Base-by-base conservation (phyloP, 2,888 invertebrate genomes). In the Himalopsyche japonica region DNA sequence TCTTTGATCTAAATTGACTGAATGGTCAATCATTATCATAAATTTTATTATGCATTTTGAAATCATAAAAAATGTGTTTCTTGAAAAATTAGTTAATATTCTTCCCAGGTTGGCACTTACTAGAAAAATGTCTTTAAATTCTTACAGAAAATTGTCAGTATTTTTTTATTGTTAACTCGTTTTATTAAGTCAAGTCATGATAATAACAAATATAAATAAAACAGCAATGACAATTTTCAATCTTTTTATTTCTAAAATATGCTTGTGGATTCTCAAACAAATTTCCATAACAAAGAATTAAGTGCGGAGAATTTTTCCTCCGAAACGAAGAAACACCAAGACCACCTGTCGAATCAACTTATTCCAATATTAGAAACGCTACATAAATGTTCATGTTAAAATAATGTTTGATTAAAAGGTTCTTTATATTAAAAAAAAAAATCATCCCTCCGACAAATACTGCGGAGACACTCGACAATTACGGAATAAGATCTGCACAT, bases 181-280 rank as follows among this genome's bases (percentile, higher is more conserved):
- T n/a, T n/a, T n/a, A n/a, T n/a, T n/a, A n/a, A n/a, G n/a, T n/a
- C n/a, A n/a, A n/a, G n/a, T n/a, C n/a, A n/a, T n/a, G n/a, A n/a
- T n/a, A n/a, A 12, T 4, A 37, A 37, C 37, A 37, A 30, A 20
- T 18, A 34, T 78, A 83, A 80, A 76, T 76, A 49, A 83, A 83
- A 82, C 57, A n/a, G 10, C 27, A 24, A 76, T 47, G 24, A 80
- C 83, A 57, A 80, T 84, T 84, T 84, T 84, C 81, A 84, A 84
- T 82, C 80, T 84, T 84, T 82, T 87, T 87, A 87, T 87, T 86
- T 85, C 86, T 87, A 87, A 87, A 87, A 87, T 87, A 86, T 83
- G 57, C 47, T 79, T 84, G 84, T 64, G 80, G 82, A 64, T 85
- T 82, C 81, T 83, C 84, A 85, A 85, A 82, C 80, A 81, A 70